Percentiles rank a stretch among this genome's conserved stretches.
phyloP scores from a whole-genome alignment of 2,888 invertebrate species.

The Acanthosepion lycidas region DNA sequence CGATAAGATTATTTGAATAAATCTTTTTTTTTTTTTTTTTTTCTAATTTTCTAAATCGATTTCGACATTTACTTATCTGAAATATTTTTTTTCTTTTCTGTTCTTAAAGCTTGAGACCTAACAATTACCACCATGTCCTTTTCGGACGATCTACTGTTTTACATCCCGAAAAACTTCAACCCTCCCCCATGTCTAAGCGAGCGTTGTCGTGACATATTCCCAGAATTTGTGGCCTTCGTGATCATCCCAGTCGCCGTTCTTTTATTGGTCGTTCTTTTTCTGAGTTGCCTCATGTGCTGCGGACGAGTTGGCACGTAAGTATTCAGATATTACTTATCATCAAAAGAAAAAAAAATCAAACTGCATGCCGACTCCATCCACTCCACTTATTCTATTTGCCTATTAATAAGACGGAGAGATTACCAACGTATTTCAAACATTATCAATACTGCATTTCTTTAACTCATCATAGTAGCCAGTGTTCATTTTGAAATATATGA shows the following conservation, averaged over 20 bases:
- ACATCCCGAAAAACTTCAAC: constrained; percentile 50
- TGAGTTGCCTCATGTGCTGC: constrained; percentile 58
- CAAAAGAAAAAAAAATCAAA: neutral
- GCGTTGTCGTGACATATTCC: constrained; percentile 61
- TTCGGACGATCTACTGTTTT: constrained; percentile 37
- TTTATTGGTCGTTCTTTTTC: constrained; percentile 55
- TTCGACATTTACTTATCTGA: too few species aligned
- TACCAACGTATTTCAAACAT: too few species aligned
- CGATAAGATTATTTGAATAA: too few species aligned
- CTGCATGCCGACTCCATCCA: neutral
- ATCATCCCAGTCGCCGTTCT: constrained; percentile 59
- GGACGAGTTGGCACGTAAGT: constrained; percentile 57
- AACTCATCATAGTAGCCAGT: too few species aligned
- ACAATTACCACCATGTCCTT: neutral
- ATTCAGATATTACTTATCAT: neutral
- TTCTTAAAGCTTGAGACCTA: neutral
- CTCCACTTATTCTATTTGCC: too few species aligned
- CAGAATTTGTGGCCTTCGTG: constrained; percentile 63
- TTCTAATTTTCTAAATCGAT: too few species aligned
- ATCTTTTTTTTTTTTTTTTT: too few species aligned
- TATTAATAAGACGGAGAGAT: too few species aligned
- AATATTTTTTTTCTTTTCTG: neutral
- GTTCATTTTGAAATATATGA: too few species aligned
- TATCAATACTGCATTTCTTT: too few species aligned
- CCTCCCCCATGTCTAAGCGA: constrained; percentile 60